A percentile compares a stretch with the other conserved stretches of the same genome.
Conservation (phyloP, 2,113 vertebrate species). For the Rhegmatorhina hoffmannsi region DNA sequence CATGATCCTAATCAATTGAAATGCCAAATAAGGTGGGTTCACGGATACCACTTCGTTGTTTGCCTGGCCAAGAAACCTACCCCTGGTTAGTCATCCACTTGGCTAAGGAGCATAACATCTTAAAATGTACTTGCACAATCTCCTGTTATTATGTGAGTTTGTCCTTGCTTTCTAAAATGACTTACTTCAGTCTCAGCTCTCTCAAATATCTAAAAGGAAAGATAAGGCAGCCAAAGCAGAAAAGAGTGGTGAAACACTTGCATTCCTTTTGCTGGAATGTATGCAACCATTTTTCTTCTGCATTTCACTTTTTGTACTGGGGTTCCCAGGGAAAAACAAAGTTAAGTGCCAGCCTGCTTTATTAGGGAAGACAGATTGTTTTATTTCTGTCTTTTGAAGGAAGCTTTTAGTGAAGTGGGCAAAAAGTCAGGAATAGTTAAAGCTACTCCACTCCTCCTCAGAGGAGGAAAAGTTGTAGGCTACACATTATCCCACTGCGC, state of each 20-base stretch:
- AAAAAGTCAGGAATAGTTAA: constrained; percentile 28
- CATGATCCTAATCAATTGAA: background rate
- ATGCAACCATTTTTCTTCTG: background rate
- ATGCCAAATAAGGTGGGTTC: background rate
- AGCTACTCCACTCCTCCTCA: background rate
- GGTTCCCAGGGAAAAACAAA: constrained; percentile 62
- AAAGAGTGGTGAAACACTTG: constrained; percentile 25
- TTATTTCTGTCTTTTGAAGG: constrained; percentile 59
- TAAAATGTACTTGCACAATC: constrained; percentile 1
- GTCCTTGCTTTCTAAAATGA: background rate
- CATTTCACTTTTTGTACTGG: constrained; percentile 50
- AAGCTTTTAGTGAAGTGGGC: constrained; percentile 53
- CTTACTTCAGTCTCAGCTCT: background rate
- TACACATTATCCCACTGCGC: background rate
- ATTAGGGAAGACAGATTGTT: constrained; percentile 53
- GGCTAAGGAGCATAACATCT: background rate
- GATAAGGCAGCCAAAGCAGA: background rate
- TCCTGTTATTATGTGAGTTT: background rate
- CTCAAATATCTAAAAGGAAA: constrained; percentile 8
- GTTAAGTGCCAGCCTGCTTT: constrained; percentile 53
- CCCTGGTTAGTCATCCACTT: background rate
- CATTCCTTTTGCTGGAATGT: constrained; percentile 43
- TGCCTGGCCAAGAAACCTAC: background rate
- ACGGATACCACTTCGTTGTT: background rate
- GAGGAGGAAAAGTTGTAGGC: background rate